Evolutionary conservation across 1,140 invertebrate genomes (phyloP), one percentile per base, ranked within the genome.

Genomic region (Penaeus japonicus): DNA sequence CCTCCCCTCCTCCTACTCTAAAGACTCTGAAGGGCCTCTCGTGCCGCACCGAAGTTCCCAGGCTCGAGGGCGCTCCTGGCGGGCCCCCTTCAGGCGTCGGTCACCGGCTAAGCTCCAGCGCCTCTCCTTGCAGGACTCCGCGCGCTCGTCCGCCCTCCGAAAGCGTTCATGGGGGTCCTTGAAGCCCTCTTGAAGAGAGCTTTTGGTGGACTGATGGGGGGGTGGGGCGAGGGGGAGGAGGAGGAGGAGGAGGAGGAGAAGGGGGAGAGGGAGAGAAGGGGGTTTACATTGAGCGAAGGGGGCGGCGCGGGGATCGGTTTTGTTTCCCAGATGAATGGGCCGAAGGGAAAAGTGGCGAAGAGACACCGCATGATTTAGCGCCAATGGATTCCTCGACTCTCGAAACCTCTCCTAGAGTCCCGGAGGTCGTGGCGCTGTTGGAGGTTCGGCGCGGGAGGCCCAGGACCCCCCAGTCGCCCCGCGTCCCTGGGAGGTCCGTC

Each of bases 351-450:
- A 83, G 87, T 83, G 87, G 87, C 87, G 47, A 75, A 88, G 87
- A 77, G 80, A 77, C 65, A 54, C 55, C 87, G 87, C 87, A 75
- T 88, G 87, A 88, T 88, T 88, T 88, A 73, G 87, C 87, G 24
- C 80, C 87, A 88, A 88, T 88, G 73, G 80, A 88, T 84, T 88
- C 87, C 87, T 80, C 87, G 77, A 88, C 80, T 84, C 87, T 88
- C 87, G 70, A 88, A 88, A 80, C 80, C 59, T 73, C 35, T 75
- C n/a, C 22, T 10, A 57, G 47, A 5, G 47, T 47, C 47, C 47
- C 47, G 47, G 47, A 47, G 47, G 47, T 47, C 47, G 47, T 12
- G 47, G 47, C 47, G 47, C 47, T 12, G 47, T 47, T 47, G 47
- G 47, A 47, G 47, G 47, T 47, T 47, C 47, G 47, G 47, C 47